These are phyloP conservation scores for Todus mexicanus DNA, from an alignment of 2,797 vertebrate genomes.

Conservation along the genomic window DNA sequence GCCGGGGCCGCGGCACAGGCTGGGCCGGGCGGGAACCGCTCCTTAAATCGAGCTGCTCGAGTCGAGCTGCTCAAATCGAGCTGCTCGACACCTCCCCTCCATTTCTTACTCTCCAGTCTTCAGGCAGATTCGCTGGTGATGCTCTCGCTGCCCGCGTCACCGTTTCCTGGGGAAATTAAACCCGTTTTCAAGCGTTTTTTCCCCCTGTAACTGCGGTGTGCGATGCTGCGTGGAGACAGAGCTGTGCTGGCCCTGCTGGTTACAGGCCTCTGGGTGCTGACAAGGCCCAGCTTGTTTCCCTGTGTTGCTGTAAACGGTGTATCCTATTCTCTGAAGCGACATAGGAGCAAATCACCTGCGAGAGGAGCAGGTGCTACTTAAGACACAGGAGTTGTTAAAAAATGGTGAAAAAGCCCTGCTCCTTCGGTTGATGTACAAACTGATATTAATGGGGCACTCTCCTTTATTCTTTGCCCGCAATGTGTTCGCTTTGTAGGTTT, in stretches of 20 bases:
- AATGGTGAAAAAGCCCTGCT: neutral
- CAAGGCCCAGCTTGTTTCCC: neutral
- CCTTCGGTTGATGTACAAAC: neutral
- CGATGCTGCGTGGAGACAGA: fast-evolving
- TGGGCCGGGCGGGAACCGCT: too few relatives aligned
- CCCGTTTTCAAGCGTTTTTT: neutral
- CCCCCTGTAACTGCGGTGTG: neutral
- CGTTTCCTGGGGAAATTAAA: too few relatives aligned
- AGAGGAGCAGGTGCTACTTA: neutral
- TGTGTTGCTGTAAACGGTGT: neutral
- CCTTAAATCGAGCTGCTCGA: too few relatives aligned
- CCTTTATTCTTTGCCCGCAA: neutral
- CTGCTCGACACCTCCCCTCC: too few relatives aligned
- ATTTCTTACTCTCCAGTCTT: neutral
- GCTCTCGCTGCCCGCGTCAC: fast-evolving
- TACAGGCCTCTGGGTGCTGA: neutral
- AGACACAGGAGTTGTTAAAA: neutral
- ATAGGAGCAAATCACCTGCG: neutral
- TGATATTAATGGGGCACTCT: neutral
- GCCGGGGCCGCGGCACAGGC: neutral
- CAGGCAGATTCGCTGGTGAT: fast-evolving
- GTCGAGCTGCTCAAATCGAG: too few relatives aligned
- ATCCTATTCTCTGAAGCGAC: neutral
- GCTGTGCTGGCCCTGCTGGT: neutral
- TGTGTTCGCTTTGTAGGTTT: slow-evolving; percentile 77